Evolutionary conservation across 2,888 invertebrate species (phyloP), one percentile per base, ranked within the genome.

Genomic region (Sphaerolaimus hirsutus): DNA sequence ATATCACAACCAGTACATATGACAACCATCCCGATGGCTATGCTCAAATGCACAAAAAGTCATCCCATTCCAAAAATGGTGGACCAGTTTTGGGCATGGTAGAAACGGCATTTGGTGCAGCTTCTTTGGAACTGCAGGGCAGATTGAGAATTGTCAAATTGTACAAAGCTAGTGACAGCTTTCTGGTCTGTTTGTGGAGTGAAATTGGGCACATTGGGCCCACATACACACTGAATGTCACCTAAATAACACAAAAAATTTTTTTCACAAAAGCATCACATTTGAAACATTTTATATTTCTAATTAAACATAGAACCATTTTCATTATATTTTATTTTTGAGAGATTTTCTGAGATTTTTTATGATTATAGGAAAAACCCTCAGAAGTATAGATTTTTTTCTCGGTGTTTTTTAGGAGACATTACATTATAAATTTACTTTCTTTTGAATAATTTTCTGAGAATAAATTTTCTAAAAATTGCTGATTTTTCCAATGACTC

Each of bases 151-250:
- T 47, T 26, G 32, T 49, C 25, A 25, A 27, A 26, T 37, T 49
- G 26, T 21, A 35, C 44, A 49, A 49, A 41, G 35, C 27, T 2
- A 38, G 41, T 24, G 49, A 49, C 43, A 48, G 49, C 21, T 55
- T 53, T 46, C 40, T 55, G 45, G 53, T 53, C 27, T 17, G 45
- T 22, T 7, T n/a, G n/a, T n/a, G n/a, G n/a, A n/a, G n/a, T n/a
- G n/a, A n/a, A n/a, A n/a, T n/a, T n/a, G n/a, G n/a, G n/a, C n/a
- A n/a, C n/a, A n/a, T n/a, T n/a, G n/a, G n/a, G n/a, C n/a, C n/a
- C n/a, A n/a, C n/a, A n/a, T n/a, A n/a, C n/a, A n/a, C n/a, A n/a
- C n/a, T n/a, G n/a, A n/a, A n/a, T n/a, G n/a, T n/a, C n/a, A n/a
- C n/a, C n/a, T n/a, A n/a, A n/a, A n/a, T n/a, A n/a, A n/a, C n/a